phyloP scores from a whole-genome alignment of 2,888 invertebrate species.

The Mimas tiliae region DNA sequence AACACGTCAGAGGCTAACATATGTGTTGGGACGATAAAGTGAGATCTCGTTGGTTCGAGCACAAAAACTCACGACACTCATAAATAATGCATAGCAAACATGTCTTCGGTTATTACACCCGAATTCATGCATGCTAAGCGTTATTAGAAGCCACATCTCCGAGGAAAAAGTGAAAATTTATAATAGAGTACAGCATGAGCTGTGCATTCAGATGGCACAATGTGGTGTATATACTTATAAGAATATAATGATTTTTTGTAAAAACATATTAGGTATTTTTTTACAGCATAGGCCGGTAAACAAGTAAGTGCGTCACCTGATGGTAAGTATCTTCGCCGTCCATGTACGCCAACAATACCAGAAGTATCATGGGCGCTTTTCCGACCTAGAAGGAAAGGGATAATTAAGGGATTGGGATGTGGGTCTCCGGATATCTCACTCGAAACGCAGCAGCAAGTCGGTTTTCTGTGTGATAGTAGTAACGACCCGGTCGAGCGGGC shows the following conservation, averaged over 20 bases:
- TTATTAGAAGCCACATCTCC: conserved; percentile 47
- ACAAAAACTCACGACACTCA: conserved; percentile 43
- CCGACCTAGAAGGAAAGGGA: too few species aligned
- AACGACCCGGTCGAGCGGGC: too few species aligned
- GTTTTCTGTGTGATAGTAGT: too few species aligned
- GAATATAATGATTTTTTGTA: background rate
- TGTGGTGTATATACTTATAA: background rate
- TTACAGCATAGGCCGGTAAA: too few species aligned
- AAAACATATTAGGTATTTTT: too few species aligned
- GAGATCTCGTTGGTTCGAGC: conserved; percentile 48
- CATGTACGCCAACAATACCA: too few species aligned
- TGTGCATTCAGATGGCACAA: background rate
- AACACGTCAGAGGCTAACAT: conserved; percentile 30
- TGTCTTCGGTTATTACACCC: conserved; percentile 73
- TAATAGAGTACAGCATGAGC: conserved; percentile 28
- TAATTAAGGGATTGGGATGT: too few species aligned
- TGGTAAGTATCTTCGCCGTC: too few species aligned
- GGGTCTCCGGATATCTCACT: too few species aligned
- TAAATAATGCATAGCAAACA: conserved; percentile 65
- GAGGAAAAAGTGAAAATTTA: conserved; percentile 58
- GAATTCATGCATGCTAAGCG: conserved; percentile 66
- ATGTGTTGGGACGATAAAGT: conserved; percentile 51
- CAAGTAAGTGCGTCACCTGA: too few species aligned
- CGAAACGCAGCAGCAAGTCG: too few species aligned
- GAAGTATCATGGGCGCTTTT: too few species aligned